Percentiles rank a stretch among this genome's conserved stretches.
Evolutionary conservation across 2,797 vertebrate genomes (phyloP).

Genomic region (Thamnophis elegans): DNA sequence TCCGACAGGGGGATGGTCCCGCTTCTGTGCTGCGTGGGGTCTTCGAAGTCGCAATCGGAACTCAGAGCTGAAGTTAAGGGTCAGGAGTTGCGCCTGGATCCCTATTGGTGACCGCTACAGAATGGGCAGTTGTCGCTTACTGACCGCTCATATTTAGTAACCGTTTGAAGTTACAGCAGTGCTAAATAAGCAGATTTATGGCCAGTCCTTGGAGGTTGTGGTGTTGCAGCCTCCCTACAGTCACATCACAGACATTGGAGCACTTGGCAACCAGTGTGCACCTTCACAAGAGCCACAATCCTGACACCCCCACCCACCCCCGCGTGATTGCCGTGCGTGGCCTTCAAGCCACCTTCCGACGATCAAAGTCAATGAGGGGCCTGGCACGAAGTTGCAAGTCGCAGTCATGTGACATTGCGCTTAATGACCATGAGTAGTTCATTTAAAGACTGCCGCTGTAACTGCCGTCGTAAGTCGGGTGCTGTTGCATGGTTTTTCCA

Average conservation of each 20-base stretch:
- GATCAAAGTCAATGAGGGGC: background rate
- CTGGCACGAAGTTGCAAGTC: background rate
- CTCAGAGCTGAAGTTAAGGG: background rate
- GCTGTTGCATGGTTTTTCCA: background rate
- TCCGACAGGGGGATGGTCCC: background rate
- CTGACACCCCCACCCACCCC: background rate
- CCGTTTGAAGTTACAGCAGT: background rate
- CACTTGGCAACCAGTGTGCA: background rate
- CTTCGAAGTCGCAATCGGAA: background rate
- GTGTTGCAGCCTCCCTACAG: background rate
- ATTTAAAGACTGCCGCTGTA: background rate
- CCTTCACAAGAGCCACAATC: background rate
- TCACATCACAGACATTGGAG: background rate
- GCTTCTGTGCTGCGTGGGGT: background rate
- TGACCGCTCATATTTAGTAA: background rate
- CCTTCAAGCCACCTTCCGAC: background rate
- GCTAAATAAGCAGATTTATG: background rate
- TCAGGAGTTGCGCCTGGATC: background rate
- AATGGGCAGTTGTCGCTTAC: background rate
- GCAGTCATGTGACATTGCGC: background rate
- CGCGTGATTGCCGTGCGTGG: background rate
- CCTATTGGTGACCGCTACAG: background rate
- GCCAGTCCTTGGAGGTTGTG: background rate
- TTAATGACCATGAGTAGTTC: background rate
- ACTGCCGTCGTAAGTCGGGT: background rate